phyloP scores from a whole-genome alignment of 1,140 invertebrate genomes.

The Laupala kohalensis region DNA sequence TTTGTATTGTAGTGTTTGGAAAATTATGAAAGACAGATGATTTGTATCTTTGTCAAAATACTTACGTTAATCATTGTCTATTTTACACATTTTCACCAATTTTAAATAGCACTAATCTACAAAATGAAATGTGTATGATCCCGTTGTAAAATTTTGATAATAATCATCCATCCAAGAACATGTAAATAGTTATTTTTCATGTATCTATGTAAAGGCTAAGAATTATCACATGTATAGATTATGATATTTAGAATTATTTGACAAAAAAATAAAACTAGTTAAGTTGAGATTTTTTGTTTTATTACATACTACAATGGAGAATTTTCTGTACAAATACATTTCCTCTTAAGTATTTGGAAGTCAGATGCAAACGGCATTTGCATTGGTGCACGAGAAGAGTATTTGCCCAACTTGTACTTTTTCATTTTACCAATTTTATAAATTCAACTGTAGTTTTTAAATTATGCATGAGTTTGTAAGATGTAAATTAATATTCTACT shows the following conservation, averaged over 20 bases:
- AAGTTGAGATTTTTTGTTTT: background rate
- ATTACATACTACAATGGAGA: too few relatives aligned
- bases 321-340: too few relatives aligned
- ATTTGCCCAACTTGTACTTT: too few relatives aligned
- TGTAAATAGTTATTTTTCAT: conserved; percentile 7
- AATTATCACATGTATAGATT: conserved; percentile 2
- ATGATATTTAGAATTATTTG: background rate
- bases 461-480: too few relatives aligned
- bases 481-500: too few relatives aligned
- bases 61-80: background rate
- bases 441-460: too few relatives aligned
- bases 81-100: background rate
- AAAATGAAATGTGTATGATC: background rate
- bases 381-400: too few relatives aligned
- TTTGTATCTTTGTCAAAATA: background rate
- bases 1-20: background rate
- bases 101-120: background rate
- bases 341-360: too few relatives aligned
- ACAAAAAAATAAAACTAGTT: background rate
- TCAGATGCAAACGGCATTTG: too few relatives aligned
- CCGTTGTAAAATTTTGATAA: conserved; percentile 2
- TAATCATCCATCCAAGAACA: background rate
- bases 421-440: too few relatives aligned
- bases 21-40: background rate
- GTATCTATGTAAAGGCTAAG: conserved; percentile 8